Evolutionary conservation across 2,113 vertebrate genomes (phyloP).

Genomic region (Ploceus nigricollis): DNA sequence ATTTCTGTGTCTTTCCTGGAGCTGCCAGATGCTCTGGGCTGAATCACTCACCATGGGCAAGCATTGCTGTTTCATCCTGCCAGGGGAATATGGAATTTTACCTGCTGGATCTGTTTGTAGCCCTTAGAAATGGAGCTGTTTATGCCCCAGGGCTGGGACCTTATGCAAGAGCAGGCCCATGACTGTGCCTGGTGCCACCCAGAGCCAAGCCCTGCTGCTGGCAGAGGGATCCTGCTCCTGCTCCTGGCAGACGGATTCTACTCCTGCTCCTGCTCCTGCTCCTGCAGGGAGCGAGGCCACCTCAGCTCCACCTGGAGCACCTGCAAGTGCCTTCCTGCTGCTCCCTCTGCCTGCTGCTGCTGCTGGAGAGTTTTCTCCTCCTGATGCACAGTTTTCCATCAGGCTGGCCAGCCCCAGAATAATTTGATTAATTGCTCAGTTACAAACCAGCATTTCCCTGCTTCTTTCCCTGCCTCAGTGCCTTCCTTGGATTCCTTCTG

Average conservation of each 20-base stretch:
- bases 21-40: not conserved
- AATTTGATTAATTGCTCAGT: not conserved
- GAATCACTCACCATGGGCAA: not conserved
- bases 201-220: not conserved
- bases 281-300: accelerated
- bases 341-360: not conserved
- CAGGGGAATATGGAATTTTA: not conserved
- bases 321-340: not conserved
- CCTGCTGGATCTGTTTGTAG: not conserved
- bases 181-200: not conserved
- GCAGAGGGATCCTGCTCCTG: not conserved
- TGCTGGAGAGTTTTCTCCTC: not conserved
- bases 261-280: not conserved
- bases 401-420: not conserved
- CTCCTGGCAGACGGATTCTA: not conserved
- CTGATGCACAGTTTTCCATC: not conserved
- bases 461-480: not conserved
- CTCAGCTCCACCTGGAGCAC: not conserved
- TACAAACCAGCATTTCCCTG: not conserved
- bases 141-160: not conserved
- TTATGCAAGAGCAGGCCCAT: not conserved
- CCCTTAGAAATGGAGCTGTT: not conserved
- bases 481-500: not conserved
- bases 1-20: not conserved
- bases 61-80: not conserved